Evolutionary conservation across 2,797 vertebrate genomes (phyloP), one percentile per base, ranked within the genome.

Genomic region (Melanotaenia nigrans): DNA sequence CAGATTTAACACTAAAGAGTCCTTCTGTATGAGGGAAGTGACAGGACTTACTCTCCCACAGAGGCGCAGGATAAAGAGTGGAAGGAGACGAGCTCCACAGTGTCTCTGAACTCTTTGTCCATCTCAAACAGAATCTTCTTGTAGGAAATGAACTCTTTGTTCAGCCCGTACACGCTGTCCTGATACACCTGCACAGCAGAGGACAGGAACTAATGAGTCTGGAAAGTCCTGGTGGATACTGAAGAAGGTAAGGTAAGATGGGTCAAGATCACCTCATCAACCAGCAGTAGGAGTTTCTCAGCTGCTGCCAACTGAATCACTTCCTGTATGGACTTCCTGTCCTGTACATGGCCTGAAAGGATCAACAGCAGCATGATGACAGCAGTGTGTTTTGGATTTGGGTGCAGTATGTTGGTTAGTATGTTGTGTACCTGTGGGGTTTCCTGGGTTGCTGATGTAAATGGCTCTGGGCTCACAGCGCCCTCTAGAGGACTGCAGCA

Each of bases 81-180:
- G 75, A 96, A 94, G 53, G 96, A 97, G 5, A 92, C 91, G 36
- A 96, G 68, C 74, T 97, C 92, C 72, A 96, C 93, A 0, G 22
- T 78, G 0, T 84, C 68, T 0, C 90, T 69, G 62, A 91, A 94
- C 1, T 89, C 85, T 0, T 82, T 68, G 2, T 90, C 95, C 95
- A 97, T 94, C 85, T 96, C 95, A 25, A 77, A 88, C 63, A 97
- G 92, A 6, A 96, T 95, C 84, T 93, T 96, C 92, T 96, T 96
- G 85, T 96, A 97, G 5, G 96, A 96, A 69, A 95, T 80, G 75
- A 96, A 97, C 45, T 86, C 75, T 1, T 56, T 90, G 20, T 84
- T 93, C 24, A 85, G 54, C 0, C 89, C 94, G 0, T 94, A 94
- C 28, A 97, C 58, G 1, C 94, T 94, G 89, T 96, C 94, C 88